Evolutionary conservation across 92 coral and sea anemone genomes (phyloP).

Genomic region (Palythoa caribaeorum): DNA sequence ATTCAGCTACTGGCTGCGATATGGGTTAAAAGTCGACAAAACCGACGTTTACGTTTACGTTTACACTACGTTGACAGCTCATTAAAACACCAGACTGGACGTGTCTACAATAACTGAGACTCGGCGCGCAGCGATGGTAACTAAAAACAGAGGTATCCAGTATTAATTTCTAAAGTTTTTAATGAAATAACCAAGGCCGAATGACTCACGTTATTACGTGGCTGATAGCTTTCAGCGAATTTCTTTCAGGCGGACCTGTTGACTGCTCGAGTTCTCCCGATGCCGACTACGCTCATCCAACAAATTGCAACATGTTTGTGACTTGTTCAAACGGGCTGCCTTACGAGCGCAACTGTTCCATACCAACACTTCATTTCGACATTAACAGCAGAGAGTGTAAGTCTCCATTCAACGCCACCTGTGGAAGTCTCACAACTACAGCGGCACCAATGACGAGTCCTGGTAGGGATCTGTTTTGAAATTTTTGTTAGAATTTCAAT

Average conservation of each 20-base stretch:
- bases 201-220: no score
- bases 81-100: no score
- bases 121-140: no score
- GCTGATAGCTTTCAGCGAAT: no score
- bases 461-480: neutral
- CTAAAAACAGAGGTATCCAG: no score
- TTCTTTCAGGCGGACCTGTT: neutral
- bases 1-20: no score
- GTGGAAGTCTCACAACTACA: neutral
- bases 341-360: neutral
- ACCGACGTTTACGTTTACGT: no score
- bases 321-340: neutral
- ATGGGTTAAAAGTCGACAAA: no score
- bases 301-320: neutral
- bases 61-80: no score
- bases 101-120: no score
- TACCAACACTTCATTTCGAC: neutral
- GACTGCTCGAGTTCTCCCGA: neutral
- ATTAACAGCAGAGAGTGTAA: neutral
- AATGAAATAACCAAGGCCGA: no score
- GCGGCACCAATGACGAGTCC: neutral
- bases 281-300: neutral
- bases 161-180: no score
- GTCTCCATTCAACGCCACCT: neutral
- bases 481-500: neutral